phyloP scores from a whole-genome alignment of 2,888 invertebrate species.

The Sepioteuthis lessoniana region DNA sequence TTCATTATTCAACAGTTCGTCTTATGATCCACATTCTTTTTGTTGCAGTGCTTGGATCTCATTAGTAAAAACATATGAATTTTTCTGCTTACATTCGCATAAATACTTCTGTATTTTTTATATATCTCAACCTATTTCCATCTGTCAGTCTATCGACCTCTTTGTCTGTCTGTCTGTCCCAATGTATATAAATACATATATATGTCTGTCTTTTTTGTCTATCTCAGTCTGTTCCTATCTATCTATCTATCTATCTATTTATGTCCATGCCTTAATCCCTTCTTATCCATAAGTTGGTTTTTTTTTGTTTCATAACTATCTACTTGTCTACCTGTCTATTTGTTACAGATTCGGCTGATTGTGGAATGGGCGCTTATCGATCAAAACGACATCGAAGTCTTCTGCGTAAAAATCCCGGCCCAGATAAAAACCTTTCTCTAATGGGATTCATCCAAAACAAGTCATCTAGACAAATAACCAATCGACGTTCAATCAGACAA shows the following conservation, averaged over 20 bases:
- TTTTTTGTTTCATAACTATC: background rate
- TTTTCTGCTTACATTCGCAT: no score
- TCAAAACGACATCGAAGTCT: background rate
- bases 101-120: no score
- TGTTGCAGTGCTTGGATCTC: no score
- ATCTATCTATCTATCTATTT: background rate
- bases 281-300: background rate
- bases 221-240: no score
- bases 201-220: no score
- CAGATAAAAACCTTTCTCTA: background rate
- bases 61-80: no score
- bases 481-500: background rate
- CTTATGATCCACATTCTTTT: no score
- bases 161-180: background rate
- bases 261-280: background rate
- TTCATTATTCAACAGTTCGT: no score
- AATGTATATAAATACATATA: background rate
- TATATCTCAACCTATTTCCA: background rate
- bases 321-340: background rate
- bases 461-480: background rate
- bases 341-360: background rate
- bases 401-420: background rate
- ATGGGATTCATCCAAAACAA: background rate
- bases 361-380: conserved; percentile 25
- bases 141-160: no score